Evolutionary conservation across 35 echinoderm and acorn worm species (phyloP).

Genomic region (Eucidaris tribuloides): DNA sequence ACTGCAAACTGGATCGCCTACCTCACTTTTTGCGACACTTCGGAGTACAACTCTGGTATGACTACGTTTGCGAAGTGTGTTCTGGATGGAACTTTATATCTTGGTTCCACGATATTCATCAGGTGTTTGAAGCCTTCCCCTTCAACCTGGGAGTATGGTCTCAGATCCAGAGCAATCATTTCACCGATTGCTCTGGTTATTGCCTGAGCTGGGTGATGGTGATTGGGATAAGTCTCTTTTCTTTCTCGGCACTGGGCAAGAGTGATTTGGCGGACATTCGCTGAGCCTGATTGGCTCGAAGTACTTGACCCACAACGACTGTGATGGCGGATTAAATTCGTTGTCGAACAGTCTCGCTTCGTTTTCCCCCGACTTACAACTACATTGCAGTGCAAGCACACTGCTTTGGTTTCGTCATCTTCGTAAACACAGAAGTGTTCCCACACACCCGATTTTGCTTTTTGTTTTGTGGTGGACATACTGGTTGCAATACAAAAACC

Average conservation of each 20-base stretch:
- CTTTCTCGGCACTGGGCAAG: background rate
- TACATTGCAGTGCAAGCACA: background rate
- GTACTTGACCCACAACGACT: background rate
- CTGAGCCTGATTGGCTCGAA: background rate
- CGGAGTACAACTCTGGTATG: background rate
- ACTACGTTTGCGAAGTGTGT: background rate
- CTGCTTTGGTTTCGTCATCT: background rate
- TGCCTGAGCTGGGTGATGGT: background rate
- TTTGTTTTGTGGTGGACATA: too few relatives aligned
- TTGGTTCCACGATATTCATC: background rate
- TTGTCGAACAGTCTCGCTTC: background rate
- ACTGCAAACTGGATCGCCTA: background rate
- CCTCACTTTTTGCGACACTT: background rate
- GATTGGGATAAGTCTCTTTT: background rate
- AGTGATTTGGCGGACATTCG: background rate
- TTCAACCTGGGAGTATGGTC: background rate
- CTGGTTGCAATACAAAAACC: too few relatives aligned
- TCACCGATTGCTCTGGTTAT: background rate
- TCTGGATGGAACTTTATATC: background rate
- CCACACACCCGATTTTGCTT: background rate
- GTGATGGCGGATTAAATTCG: background rate
- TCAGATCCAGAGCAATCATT: background rate
- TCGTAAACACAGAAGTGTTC: background rate
- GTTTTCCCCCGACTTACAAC: background rate
- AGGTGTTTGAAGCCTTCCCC: background rate